phyloP scores from a whole-genome alignment of 2,113 vertebrate genomes.

The Ameiurus melas region DNA sequence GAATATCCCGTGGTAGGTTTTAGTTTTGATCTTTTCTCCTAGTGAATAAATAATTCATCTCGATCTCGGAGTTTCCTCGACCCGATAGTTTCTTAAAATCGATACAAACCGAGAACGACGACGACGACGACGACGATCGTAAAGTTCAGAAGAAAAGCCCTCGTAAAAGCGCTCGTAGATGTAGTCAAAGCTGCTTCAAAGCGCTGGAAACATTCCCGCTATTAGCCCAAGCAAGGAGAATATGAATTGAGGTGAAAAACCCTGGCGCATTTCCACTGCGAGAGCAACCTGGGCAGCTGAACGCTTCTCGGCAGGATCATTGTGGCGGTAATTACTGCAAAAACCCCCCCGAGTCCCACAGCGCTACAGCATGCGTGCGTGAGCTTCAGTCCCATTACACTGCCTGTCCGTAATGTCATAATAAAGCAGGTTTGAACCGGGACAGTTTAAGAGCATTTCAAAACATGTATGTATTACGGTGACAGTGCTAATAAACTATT shows the following conservation, averaged over 20 bases:
- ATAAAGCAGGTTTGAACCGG: not conserved
- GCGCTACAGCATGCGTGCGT: not conserved
- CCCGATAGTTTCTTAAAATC: not conserved
- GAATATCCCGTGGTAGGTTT: not conserved
- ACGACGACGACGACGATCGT: not conserved
- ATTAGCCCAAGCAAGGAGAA: not conserved
- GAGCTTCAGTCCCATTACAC: not conserved
- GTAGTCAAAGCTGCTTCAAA: constrained; percentile 15
- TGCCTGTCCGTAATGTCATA: not conserved
- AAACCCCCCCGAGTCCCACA: not conserved
- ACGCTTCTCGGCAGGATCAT: not conserved
- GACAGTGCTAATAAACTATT: not conserved
- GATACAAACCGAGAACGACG: not conserved
- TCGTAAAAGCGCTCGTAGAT: not conserved
- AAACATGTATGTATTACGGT: too few relatives aligned
- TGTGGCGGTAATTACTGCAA: not conserved
- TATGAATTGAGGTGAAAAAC: constrained; percentile 15
- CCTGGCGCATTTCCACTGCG: constrained; percentile 13
- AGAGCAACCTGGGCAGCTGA: not conserved
- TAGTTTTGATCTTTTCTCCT: not conserved
- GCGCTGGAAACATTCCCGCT: not conserved
- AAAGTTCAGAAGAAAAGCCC: not conserved
- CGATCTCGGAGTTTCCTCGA: not conserved
- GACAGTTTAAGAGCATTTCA: not conserved
- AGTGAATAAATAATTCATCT: not conserved